These are phyloP conservation scores for Upupa epops DNA, from an alignment of 2,113 vertebrate species.

Conservation along the genomic window DNA sequence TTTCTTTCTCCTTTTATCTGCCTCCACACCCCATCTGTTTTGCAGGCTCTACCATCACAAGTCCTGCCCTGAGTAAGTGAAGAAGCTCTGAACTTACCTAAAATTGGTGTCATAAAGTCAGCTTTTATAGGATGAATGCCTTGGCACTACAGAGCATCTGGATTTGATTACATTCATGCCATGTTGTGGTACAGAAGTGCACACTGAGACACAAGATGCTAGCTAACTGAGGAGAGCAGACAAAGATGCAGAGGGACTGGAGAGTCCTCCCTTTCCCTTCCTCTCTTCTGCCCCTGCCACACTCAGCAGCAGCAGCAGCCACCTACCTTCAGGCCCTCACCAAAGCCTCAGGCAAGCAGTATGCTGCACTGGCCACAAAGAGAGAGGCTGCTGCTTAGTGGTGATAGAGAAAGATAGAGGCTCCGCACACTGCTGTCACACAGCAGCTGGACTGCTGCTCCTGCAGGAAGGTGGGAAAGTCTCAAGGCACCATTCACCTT, in stretches of 20 bases:
- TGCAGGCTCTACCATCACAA: neutral
- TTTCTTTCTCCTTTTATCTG: neutral
- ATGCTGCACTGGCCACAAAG: neutral
- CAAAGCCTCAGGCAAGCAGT: neutral
- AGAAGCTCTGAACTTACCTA: neutral
- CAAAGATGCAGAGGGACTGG: neutral
- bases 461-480: neutral
- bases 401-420: neutral
- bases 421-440: rapidly evolving
- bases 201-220: neutral
- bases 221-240: neutral
- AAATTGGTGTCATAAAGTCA: neutral
- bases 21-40: neutral
- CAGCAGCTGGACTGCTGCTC: neutral
- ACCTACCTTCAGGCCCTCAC: neutral
- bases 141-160: neutral
- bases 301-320: neutral
- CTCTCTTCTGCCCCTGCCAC: neutral
- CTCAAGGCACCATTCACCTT: neutral
- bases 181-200: neutral
- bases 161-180: neutral
- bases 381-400: constrained; percentile 50
- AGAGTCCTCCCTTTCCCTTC: neutral
- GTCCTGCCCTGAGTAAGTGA: neutral
- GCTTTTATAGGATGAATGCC: neutral